These are phyloP conservation scores for Pomacea maculata DNA, from an alignment of 1,140 invertebrate species.

Conservation along the genomic window DNA sequence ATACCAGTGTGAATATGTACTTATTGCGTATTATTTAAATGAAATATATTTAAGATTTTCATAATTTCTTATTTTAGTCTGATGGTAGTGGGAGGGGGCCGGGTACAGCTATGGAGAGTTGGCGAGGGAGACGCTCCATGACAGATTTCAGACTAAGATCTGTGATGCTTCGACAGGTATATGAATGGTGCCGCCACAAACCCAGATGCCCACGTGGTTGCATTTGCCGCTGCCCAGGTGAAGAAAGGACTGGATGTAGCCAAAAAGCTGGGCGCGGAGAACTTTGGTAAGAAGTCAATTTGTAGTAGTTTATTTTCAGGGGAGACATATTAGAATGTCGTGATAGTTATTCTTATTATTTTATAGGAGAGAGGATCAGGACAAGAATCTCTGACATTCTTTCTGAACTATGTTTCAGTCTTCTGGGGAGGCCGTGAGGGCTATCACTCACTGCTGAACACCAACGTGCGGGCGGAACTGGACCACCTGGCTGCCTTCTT, in stretches of 20 bases:
- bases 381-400: no score
- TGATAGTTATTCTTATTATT: background rate
- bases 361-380: no score
- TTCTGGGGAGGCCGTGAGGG: constrained; percentile 73
- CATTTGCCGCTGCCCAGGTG: constrained; percentile 72
- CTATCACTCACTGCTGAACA: constrained; percentile 72
- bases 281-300: constrained; percentile 64
- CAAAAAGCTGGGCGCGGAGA: constrained; percentile 72
- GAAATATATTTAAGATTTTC: no score
- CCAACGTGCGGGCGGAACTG: constrained; percentile 71
- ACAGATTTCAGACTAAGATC: no score
- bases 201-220: constrained; percentile 70
- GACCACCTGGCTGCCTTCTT: constrained; percentile 73
- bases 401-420: constrained; percentile 52
- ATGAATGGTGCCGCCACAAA: constrained; percentile 72
- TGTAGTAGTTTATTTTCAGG: background rate
- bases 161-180: constrained; percentile 64
- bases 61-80: no score
- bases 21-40: no score
- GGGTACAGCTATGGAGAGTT: no score
- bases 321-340: no score
- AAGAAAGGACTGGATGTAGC: constrained; percentile 75
- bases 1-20: no score
- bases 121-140: no score
- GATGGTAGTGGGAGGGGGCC: no score